A percentile compares a stretch with the other conserved stretches of the same genome.
These are phyloP conservation scores for Lasiurus borealis DNA, from an alignment of 2,113 vertebrate species.

Conservation along the genomic window DNA sequence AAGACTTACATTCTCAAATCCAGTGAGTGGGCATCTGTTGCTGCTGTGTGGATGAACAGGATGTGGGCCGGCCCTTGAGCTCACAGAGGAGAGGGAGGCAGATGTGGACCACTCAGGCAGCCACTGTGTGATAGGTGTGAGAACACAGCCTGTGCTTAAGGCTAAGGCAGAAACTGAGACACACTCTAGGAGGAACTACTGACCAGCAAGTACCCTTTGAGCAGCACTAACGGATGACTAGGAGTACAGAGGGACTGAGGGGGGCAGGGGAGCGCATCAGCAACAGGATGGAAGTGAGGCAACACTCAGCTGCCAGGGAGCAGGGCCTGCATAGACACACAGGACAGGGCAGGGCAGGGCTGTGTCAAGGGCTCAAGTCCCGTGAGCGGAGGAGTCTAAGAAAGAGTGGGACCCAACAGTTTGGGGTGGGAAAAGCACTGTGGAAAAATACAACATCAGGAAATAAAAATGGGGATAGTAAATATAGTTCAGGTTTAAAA, in stretches of 20 bases:
- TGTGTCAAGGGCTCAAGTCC: not conserved
- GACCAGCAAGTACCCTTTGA: fast-evolving
- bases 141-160: not conserved
- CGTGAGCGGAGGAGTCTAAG: not conserved
- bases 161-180: not conserved
- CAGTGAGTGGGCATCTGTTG: not conserved
- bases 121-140: not conserved
- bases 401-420: not conserved
- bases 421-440: not conserved
- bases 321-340: not conserved
- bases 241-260: not conserved
- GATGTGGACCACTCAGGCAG: not conserved
- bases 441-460: not conserved
- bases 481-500: not conserved
- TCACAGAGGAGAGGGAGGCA: not conserved
- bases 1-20: not conserved
- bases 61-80: not conserved
- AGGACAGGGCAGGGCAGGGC: not conserved
- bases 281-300: not conserved
- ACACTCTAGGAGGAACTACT: not conserved
- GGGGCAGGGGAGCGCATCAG: fast-evolving
- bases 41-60: not conserved
- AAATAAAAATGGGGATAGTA: not conserved
- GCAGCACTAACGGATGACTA: not conserved
- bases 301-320: no score